phyloP scores from a whole-genome alignment of 2,797 vertebrate species.

The Sebastiscus tertius region DNA sequence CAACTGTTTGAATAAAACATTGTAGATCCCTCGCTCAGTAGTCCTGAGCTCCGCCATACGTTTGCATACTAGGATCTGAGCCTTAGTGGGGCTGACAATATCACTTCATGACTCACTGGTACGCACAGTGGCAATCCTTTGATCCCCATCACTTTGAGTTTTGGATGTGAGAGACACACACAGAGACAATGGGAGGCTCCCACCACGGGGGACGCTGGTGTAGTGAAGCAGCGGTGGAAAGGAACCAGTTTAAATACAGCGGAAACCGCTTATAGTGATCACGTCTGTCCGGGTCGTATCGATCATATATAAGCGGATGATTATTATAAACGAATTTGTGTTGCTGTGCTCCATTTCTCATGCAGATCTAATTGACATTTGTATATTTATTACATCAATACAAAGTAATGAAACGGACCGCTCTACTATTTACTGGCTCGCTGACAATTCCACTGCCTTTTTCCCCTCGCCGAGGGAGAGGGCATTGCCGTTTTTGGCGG shows the following conservation, averaged over 20 bases:
- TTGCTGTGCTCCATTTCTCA: no score
- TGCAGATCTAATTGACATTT: no score
- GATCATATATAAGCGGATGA: no score
- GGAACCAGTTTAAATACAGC: background rate
- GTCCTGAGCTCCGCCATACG: slow-evolving; percentile 43
- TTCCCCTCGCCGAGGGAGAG: no score
- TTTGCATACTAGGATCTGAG: slow-evolving; percentile 56
- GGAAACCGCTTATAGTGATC: no score
- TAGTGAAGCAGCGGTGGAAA: background rate
- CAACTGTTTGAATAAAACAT: slow-evolving; percentile 44
- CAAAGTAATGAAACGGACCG: no score
- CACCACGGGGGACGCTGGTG: slow-evolving; percentile 39
- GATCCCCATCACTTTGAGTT: slow-evolving; percentile 64
- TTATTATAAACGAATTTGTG: no score
- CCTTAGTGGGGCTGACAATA: slow-evolving; percentile 58
- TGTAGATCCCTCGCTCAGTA: slow-evolving; percentile 6
- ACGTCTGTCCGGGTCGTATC: no score
- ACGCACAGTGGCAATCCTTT: slow-evolving; percentile 65
- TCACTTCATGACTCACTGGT: slow-evolving; percentile 60
- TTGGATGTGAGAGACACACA: slow-evolving; percentile 43
- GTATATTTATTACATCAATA: no score
- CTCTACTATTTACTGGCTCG: no score
- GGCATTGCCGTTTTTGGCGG: no score
- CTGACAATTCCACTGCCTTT: no score
- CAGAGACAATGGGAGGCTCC: slow-evolving; percentile 29